These are phyloP conservation scores for Carlito syrichta DNA, from an alignment of 2,113 vertebrate species.

Conservation along the genomic window DNA sequence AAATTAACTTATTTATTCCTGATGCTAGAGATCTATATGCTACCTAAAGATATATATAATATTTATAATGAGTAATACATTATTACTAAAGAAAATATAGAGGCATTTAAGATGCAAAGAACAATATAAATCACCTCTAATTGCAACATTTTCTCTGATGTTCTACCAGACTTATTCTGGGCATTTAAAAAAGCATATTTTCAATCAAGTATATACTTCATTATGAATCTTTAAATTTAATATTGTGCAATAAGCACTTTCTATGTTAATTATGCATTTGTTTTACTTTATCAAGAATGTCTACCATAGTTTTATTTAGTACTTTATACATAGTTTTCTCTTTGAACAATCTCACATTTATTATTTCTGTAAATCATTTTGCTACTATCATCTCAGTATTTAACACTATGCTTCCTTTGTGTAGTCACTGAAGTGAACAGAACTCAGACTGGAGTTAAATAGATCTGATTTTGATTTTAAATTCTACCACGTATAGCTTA, in stretches of 20 bases:
- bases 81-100: conserved; percentile 21
- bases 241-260: background rate
- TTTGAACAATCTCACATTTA: background rate
- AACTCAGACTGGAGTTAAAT: background rate
- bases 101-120: background rate
- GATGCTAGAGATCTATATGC: background rate
- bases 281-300: background rate
- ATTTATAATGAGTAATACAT: background rate
- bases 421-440: background rate
- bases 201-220: background rate
- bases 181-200: background rate
- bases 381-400: background rate
- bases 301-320: background rate
- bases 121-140: background rate
- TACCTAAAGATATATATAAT: background rate
- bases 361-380: background rate
- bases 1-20: background rate
- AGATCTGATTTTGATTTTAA: background rate
- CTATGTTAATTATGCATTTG: background rate
- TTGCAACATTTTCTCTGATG: background rate
- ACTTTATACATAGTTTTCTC: background rate
- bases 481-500: background rate
- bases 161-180: background rate
- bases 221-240: background rate
- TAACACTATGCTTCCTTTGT: background rate